phyloP scores from a whole-genome alignment of 2,888 invertebrate species.

The Parascotia fuliginaria region DNA sequence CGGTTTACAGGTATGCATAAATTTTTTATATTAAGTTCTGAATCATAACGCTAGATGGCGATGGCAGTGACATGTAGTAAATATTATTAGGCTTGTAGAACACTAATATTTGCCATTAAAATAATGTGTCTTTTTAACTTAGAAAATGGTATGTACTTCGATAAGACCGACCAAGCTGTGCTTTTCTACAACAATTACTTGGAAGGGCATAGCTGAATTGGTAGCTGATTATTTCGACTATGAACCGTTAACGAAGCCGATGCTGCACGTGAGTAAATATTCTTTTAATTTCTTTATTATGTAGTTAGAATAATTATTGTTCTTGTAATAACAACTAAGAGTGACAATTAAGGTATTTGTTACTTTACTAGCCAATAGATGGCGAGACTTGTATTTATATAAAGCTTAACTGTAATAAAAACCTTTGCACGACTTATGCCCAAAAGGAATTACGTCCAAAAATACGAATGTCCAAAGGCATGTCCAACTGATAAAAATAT shows the following conservation, averaged over 20 bases:
- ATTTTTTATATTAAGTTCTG: background rate
- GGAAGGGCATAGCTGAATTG: conserved; percentile 90
- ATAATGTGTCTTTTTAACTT: conserved; percentile 37
- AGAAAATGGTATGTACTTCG: conserved; percentile 96
- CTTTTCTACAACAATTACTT: conserved; percentile 88
- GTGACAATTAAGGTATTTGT: too few relatives aligned
- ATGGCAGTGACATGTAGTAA: too few relatives aligned
- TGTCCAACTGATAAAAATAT: too few relatives aligned
- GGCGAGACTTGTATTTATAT: conserved; percentile 34
- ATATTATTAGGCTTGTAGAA: too few relatives aligned
- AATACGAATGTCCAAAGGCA: too few relatives aligned
- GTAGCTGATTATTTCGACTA: conserved; percentile 92
- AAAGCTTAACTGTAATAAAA: background rate
- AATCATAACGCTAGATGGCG: conserved; percentile 23
- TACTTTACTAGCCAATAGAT: conserved; percentile 45
- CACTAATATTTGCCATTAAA: too few relatives aligned
- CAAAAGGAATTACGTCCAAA: too few relatives aligned
- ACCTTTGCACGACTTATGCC: too few relatives aligned
- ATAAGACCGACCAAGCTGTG: conserved; percentile 92
- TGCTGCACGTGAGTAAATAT: conserved; percentile 87
- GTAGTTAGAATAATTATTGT: too few relatives aligned
- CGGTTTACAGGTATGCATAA: conserved; percentile 87
- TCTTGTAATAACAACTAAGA: too few relatives aligned
- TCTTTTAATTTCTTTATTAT: background rate
- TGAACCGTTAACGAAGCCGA: conserved; percentile 88